Conservation (phyloP, 30 jellyfish, hydroid and myxozoan genomes). For the Clytia hemisphaerica region DNA sequence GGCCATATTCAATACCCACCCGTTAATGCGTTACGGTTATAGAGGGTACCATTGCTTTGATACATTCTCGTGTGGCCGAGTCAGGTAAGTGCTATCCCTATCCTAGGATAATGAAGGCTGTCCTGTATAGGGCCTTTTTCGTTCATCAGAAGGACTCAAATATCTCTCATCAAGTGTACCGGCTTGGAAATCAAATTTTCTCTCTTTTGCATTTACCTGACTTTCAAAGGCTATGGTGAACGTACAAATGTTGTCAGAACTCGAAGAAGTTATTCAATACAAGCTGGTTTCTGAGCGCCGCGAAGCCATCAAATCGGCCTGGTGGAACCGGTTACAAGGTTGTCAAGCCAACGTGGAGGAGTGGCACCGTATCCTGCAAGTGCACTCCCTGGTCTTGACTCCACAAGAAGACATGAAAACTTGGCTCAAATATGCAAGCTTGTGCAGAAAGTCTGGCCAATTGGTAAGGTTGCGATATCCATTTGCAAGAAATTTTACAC, state of each 20-base stretch:
- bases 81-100: no score
- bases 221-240: constrained; percentile 99
- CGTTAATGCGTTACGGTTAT: no score
- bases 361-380: constrained; percentile 88
- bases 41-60: no score
- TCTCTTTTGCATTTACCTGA: no score
- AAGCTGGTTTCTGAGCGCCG: constrained; percentile 88
- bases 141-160: no score
- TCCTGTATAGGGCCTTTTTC: no score
- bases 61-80: no score
- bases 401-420: constrained; percentile 97
- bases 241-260: constrained; percentile 93
- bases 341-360: constrained; percentile 97
- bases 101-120: no score
- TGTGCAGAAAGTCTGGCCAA: constrained; percentile 87
- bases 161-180: no score
- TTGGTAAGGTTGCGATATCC: constrained; percentile 49
- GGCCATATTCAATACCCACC: constrained; percentile 61
- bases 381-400: constrained; percentile 78
- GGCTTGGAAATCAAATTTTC: no score
- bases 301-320: constrained; percentile 75
- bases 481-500: no score
- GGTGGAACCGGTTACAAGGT: constrained; percentile 95
- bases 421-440: constrained; percentile 92
- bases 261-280: constrained; percentile 88